Evolutionary conservation across 2,888 invertebrate species (phyloP), one percentile per base, ranked within the genome.

Genomic region (Temnothorax unifasciatus): DNA sequence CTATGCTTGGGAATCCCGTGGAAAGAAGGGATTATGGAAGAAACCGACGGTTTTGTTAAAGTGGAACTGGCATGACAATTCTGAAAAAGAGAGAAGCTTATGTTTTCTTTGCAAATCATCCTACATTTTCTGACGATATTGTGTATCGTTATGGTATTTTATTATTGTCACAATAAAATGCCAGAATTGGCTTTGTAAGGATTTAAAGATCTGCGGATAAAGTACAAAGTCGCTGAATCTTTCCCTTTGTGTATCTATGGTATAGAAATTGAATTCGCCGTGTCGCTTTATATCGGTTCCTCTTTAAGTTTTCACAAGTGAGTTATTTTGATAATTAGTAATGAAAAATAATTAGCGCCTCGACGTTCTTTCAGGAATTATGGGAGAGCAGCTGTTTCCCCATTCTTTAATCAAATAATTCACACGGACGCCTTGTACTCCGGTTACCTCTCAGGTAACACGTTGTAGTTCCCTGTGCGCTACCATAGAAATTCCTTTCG

Each of bases 331-430:
- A 73, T 73, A 61, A 81, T 81, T 73, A 73, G 47, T 18, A 18
- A 18, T 71, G 29, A 15, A 59, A 79, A 79, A 79, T 79, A 79
- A 81, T 81, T 81, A 73, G 38, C 59, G 66, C 18, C 29, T 15
- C 77, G 79, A 3, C 38, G 21, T 50, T 38, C n/a, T 61, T 73
- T 73, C 13, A 18, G 25, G 13, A 73, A 73, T 73, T 73, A 73
- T 38, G 59, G 44, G 34, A 34, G 21, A 38, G 59, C 47, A 59
- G 47, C 59, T 73, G 71, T 59, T 61, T 34, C n/a, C n/a, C 38
- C 47, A 73, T 81, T 81, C 59, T 81, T 73, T 81, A 50, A 34
- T 71, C 47, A 38, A 81, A 81, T 81, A 81, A 81, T 81, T 81
- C 47, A 81, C 79, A 79, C 47, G 47, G 34, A 21, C 21, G 59